Percentiles rank a stretch among this genome's conserved stretches.
Conservation (phyloP, 2,113 vertebrate genomes). For the Bufo bufo region DNA sequence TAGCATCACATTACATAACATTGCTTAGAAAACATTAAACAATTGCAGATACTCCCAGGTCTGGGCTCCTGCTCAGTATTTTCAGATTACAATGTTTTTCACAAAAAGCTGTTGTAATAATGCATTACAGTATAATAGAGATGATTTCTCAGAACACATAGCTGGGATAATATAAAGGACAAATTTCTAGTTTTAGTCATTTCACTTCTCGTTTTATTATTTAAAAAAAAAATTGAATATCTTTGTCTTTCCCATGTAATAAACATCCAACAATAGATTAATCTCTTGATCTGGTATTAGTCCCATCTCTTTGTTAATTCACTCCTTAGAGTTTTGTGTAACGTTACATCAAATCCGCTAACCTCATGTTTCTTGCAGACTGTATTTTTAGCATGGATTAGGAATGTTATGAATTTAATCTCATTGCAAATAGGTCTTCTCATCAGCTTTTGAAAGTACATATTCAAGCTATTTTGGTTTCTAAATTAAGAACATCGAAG, state of each 20-base stretch:
- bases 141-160: background rate
- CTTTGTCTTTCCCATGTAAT: background rate
- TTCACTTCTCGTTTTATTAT: background rate
- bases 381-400: conserved; percentile 52
- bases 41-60: no score
- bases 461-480: background rate
- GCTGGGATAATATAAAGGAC: background rate
- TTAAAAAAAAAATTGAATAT: background rate
- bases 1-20: no score
- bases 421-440: conserved; percentile 20
- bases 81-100: no score
- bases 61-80: no score
- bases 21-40: no score
- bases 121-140: no score
- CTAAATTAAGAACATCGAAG: background rate
- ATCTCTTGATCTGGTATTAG: conserved; percentile 31
- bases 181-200: background rate
- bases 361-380: conserved; percentile 31
- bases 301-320: conserved; percentile 34
- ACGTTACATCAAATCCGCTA: conserved; percentile 27
- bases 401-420: conserved; percentile 13
- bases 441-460: background rate
- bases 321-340: conserved; percentile 21
- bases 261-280: conserved; percentile 21
- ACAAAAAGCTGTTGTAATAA: no score